Evolutionary conservation across 2,888 invertebrate species (phyloP).

Genomic region (Habrosyne pyritoides): DNA sequence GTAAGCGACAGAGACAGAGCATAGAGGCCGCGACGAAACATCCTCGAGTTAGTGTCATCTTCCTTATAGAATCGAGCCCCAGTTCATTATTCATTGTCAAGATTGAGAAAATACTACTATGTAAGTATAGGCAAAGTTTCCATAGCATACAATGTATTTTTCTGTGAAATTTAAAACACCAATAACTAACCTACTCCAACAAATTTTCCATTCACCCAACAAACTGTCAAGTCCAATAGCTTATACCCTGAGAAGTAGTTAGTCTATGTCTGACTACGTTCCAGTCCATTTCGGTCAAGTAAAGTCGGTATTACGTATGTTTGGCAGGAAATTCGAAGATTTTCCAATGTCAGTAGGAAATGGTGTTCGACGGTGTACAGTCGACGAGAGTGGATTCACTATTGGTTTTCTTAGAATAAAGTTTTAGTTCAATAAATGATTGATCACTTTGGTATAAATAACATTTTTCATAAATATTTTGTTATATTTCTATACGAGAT

Average conservation of each 20-base stretch:
- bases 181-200: background rate
- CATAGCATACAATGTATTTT: background rate
- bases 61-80: too few species aligned
- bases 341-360: conserved; percentile 46
- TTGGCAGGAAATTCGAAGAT: conserved; percentile 36
- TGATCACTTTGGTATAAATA: background rate
- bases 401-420: background rate
- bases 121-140: background rate
- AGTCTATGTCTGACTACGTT: background rate
- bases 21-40: too few species aligned
- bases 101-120: background rate
- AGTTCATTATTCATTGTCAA: too few species aligned
- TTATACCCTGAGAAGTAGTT: background rate
- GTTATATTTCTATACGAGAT: background rate
- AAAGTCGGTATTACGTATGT: conserved; percentile 20
- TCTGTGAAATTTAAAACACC: background rate
- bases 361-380: conserved; percentile 23
- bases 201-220: background rate
- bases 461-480: background rate
- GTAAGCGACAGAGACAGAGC: too few species aligned
- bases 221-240: background rate
- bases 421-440: background rate
- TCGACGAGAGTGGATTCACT: background rate
- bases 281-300: conserved; percentile 10
- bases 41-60: too few species aligned